Evolutionary conservation across 2,113 vertebrate species (phyloP).

Genomic region (Cettia cetti): DNA sequence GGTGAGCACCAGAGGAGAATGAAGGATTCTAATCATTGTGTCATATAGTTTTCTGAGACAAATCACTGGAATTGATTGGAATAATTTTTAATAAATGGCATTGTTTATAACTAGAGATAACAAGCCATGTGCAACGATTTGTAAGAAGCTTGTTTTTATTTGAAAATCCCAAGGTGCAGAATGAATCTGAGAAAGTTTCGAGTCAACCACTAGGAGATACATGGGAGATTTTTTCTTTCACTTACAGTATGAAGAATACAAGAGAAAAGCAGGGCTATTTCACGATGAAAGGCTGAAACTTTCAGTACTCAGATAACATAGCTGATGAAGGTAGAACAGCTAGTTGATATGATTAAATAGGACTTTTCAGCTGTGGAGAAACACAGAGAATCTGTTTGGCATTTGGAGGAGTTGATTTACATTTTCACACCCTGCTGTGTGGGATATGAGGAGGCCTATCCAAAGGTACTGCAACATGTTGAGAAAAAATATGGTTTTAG

Average conservation of each 20-base stretch:
- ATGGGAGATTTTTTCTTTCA: neutral
- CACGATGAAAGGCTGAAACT: neutral
- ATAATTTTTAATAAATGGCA: neutral
- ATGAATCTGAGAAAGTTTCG: neutral
- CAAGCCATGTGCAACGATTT: neutral
- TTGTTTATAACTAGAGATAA: neutral
- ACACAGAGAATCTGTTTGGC: neutral
- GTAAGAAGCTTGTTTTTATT: neutral
- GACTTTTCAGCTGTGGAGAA: neutral
- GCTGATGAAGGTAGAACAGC: neutral
- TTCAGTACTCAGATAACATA: neutral
- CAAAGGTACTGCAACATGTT: neutral
- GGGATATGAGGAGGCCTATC: neutral
- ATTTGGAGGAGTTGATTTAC: neutral
- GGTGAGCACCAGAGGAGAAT: constrained; percentile 27
- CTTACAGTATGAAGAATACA: neutral
- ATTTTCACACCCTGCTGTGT: neutral
- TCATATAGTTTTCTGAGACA: neutral
- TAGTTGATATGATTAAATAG: neutral
- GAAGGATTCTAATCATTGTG: neutral
- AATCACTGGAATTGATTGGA: neutral
- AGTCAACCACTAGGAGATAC: neutral
- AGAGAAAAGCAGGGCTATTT: neutral
- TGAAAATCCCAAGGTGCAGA: neutral
- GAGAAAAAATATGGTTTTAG: neutral